These are phyloP conservation scores for Euphysa ruthae DNA, from an alignment of 30 jellyfish, hydroid and myxozoan genomes.

Conservation along the genomic window DNA sequence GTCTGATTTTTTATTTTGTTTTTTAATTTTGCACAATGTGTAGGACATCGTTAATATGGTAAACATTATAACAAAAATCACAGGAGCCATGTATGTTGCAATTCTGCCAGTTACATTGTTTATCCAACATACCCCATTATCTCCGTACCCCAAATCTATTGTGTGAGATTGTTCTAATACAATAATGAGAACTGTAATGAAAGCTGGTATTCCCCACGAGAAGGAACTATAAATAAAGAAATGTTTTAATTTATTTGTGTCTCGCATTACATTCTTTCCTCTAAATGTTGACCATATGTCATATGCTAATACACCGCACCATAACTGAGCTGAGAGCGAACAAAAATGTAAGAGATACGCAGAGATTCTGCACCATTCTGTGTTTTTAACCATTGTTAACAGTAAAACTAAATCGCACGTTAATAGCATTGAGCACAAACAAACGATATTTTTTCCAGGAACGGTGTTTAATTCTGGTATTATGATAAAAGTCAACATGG, in stretches of 20 bases:
- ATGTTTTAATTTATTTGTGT: constrained; percentile 2
- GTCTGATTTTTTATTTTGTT: background rate
- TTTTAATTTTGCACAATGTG: background rate
- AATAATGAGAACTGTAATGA: background rate
- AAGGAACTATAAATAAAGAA: background rate
- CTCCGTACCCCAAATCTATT: constrained; percentile 15
- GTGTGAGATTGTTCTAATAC: background rate
- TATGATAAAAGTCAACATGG: background rate
- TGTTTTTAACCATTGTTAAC: background rate
- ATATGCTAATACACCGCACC: background rate
- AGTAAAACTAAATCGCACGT: background rate
- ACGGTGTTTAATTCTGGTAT: background rate
- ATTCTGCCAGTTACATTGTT: background rate
- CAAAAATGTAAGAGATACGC: background rate
- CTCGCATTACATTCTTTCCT: background rate
- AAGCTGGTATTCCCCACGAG: background rate
- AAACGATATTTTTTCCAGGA: constrained; percentile 3
- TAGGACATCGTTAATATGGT: background rate
- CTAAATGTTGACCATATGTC: constrained; percentile 1
- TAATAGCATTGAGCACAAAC: background rate
- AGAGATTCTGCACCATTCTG: background rate
- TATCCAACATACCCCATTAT: constrained; percentile 30
- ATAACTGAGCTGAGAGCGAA: background rate
- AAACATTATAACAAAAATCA: background rate
- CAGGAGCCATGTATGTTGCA: constrained; percentile 6